Evolutionary conservation across 2,113 vertebrate genomes (phyloP).

Genomic region (Cariama cristata): DNA sequence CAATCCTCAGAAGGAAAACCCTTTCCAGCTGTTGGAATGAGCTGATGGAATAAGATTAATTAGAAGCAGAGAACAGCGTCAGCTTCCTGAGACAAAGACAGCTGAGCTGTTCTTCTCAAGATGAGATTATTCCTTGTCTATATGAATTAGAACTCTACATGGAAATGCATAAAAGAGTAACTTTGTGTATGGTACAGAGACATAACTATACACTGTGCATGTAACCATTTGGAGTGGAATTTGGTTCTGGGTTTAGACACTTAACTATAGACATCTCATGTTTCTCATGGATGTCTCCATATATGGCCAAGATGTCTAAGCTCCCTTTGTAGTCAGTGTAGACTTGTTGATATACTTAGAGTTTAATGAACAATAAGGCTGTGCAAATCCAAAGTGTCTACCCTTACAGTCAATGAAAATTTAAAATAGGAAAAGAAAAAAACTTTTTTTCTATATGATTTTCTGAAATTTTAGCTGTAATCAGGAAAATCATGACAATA

Average conservation of each 20-base stretch:
- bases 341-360: neutral
- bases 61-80: neutral
- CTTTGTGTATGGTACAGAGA: neutral
- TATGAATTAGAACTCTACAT: neutral
- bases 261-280: neutral
- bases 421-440: neutral
- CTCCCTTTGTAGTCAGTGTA: neutral
- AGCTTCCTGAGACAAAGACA: neutral
- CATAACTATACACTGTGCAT: neutral
- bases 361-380: neutral
- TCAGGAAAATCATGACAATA: neutral
- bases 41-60: constrained; percentile 26
- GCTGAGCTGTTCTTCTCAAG: neutral
- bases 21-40: constrained; percentile 36
- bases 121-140: neutral
- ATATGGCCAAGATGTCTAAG: neutral
- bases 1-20: neutral
- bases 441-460: accelerated
- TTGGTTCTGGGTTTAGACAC: neutral
- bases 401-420: neutral
- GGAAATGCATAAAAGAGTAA: neutral
- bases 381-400: neutral
- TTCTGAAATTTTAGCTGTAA: neutral
- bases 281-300: neutral
- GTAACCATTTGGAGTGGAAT: neutral